These are phyloP conservation scores for Drosophila greeni DNA, from an alignment of 2,888 invertebrate species.

Conservation along the genomic window DNA sequence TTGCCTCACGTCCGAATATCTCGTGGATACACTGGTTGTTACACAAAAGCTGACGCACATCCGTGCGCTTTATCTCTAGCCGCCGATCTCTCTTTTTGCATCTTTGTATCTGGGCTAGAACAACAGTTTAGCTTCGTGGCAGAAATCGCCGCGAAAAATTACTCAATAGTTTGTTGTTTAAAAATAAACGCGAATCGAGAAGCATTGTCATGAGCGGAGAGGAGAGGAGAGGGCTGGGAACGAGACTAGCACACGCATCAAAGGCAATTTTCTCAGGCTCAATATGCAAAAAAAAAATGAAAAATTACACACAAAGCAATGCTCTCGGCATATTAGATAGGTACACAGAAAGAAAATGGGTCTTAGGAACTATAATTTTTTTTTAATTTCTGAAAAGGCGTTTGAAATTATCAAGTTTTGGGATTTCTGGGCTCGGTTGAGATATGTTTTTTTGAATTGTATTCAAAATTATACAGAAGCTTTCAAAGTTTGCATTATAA, in stretches of 20 bases:
- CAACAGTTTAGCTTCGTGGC: constrained; percentile 45
- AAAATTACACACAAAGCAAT: constrained; percentile 27
- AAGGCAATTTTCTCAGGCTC: constrained; percentile 57
- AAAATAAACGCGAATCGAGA: constrained; percentile 65
- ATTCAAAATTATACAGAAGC: too few relatives aligned
- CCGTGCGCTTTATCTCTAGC: constrained; percentile 36
- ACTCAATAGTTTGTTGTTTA: constrained; percentile 60
- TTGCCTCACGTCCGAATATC: neutral
- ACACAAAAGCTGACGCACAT: constrained; percentile 58
- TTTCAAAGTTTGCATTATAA: too few relatives aligned
- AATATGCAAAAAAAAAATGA: constrained; percentile 48
- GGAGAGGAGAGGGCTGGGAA: constrained; percentile 9
- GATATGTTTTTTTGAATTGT: neutral
- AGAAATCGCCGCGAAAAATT: constrained; percentile 40
- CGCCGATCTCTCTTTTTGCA: constrained; percentile 7
- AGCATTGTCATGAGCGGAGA: constrained; percentile 57
- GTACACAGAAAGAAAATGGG: neutral
- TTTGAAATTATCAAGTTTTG: neutral
- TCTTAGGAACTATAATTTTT: too few relatives aligned
- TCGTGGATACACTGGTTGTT: neutral
- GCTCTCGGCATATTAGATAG: constrained; percentile 21
- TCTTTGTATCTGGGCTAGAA: constrained; percentile 58
- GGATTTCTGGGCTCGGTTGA: neutral
- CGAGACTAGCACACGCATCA: constrained; percentile 57
- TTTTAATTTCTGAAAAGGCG: neutral